These are phyloP conservation scores for Dolichallabes microphthalmus DNA, from an alignment of 2,113 vertebrate species.

Conservation along the genomic window DNA sequence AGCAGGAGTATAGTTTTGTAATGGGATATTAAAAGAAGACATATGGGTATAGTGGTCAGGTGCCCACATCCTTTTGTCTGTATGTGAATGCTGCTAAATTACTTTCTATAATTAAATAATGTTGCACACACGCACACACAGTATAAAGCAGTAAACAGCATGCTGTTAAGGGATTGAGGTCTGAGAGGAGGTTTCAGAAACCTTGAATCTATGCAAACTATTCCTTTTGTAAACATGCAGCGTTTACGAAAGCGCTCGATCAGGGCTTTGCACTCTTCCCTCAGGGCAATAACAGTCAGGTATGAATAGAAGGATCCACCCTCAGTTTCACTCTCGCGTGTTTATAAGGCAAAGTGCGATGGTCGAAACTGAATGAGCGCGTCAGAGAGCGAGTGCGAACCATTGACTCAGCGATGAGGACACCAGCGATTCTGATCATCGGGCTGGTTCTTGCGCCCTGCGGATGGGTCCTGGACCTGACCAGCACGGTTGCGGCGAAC, in stretches of 20 bases:
- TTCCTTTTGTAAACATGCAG: neutral
- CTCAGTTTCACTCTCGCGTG: slow-evolving; percentile 23
- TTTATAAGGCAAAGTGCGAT: neutral
- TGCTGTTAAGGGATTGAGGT: neutral
- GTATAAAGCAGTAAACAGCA: too few species aligned
- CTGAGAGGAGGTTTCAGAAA: neutral
- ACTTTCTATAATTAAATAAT: neutral
- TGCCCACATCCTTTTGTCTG: neutral
- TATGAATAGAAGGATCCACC: slow-evolving; percentile 27
- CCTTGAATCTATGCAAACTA: neutral
- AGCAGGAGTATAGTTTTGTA: neutral
- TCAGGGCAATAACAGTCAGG: neutral
- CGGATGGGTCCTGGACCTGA: slow-evolving; percentile 83
- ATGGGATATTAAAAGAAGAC: neutral
- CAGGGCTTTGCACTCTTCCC: neutral
- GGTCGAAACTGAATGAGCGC: neutral
- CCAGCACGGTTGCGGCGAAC: slow-evolving; percentile 78
- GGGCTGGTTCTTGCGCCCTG: slow-evolving; percentile 88
- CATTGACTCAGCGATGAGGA: slow-evolving; percentile 65
- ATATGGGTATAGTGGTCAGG: neutral
- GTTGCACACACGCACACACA: neutral
- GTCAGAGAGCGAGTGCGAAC: slow-evolving; percentile 1
- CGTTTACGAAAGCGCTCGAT: neutral
- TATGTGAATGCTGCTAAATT: neutral
- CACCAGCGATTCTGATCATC: slow-evolving; percentile 82